Conservation (phyloP, 2,888 invertebrate genomes). For the Tiliacea aurago region DNA sequence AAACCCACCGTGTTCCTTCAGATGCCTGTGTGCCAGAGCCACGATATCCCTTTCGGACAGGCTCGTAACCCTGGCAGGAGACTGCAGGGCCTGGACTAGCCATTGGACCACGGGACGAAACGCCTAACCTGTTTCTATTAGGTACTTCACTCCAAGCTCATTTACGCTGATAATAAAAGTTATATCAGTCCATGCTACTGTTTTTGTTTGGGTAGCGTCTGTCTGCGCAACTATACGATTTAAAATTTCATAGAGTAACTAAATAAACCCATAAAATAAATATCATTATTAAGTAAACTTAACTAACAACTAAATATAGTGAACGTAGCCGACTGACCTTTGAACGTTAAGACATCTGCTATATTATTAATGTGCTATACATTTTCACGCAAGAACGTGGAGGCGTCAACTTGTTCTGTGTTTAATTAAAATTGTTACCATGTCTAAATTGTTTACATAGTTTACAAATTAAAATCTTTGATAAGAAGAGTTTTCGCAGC, state of each 20-base stretch:
- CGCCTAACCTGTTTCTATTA: neutral
- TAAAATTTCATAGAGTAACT: neutral
- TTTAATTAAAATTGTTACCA: slow-evolving; percentile 13
- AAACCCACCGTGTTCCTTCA: too few relatives aligned
- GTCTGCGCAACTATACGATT: neutral
- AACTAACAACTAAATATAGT: neutral
- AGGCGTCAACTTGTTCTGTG: neutral
- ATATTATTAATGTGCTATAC: slow-evolving; percentile 7
- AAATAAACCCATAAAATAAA: neutral
- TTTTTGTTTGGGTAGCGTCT: neutral
- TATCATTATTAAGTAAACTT: neutral
- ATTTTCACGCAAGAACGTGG: neutral
- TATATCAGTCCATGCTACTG: neutral
- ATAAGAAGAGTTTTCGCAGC: neutral
- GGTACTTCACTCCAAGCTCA: too few relatives aligned
- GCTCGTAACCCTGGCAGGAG: too few relatives aligned
- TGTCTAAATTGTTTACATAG: neutral
- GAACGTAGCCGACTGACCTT: slow-evolving; percentile 10
- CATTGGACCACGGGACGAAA: neutral
- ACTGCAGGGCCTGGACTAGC: too few relatives aligned
- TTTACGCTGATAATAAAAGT: neutral
- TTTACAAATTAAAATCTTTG: neutral
- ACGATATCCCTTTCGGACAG: too few relatives aligned
- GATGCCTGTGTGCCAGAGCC: too few relatives aligned
- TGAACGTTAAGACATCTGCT: slow-evolving; percentile 3